A percentile compares a stretch with the other conserved stretches of the same genome.
These are phyloP conservation scores for Papilio protenor DNA, from an alignment of 2,888 invertebrate genomes.

Conservation along the genomic window DNA sequence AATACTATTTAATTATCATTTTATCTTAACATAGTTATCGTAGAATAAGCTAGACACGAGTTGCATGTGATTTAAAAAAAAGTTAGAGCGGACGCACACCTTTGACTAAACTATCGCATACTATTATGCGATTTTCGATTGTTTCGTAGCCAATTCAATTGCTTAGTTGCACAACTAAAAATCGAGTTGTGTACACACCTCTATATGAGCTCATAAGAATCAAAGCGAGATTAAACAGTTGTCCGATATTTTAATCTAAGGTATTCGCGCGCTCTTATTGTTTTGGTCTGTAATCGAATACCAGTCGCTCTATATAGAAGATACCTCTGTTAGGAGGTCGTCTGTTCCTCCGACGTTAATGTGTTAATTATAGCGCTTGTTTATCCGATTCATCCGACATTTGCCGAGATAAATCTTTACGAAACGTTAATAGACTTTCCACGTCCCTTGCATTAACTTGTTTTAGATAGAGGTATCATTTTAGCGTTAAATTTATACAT, in stretches of 20 bases:
- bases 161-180: too few species aligned
- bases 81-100: not conserved
- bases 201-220: too few species aligned
- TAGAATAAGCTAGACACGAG: too few species aligned
- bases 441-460: constrained; percentile 47
- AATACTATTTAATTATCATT: too few species aligned
- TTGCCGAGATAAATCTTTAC: constrained; percentile 63
- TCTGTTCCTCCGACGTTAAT: constrained; percentile 55
- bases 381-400: constrained; percentile 69
- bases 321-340: not conserved
- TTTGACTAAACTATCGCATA: too few species aligned
- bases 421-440: constrained; percentile 61
- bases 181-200: too few species aligned
- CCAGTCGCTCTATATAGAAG: not conserved
- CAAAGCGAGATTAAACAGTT: too few species aligned
- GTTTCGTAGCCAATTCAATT: too few species aligned
- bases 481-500: constrained; percentile 49
- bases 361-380: constrained; percentile 71
- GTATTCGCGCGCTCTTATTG: not conserved
- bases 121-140: too few species aligned
- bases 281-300: not conserved
- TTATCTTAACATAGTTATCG: too few species aligned
- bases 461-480: constrained; percentile 48
- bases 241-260: too few species aligned
- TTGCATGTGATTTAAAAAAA: too few species aligned